Evolutionary conservation across 2,113 vertebrate genomes (phyloP), one percentile per base, ranked within the genome.

Genomic region (Edolisoma coerulescens): DNA sequence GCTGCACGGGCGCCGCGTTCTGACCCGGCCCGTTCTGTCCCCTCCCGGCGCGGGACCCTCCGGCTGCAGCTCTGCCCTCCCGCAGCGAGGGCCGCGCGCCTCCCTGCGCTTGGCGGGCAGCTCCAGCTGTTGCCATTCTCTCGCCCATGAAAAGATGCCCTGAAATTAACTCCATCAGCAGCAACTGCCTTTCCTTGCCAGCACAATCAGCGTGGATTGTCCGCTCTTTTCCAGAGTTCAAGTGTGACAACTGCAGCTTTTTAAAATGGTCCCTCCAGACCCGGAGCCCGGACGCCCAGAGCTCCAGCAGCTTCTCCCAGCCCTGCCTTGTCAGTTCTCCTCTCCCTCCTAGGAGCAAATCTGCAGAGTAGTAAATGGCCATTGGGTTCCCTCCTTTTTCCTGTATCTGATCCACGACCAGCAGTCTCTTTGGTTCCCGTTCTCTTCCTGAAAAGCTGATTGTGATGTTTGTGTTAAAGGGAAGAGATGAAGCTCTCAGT

Each of bases 181-280:
- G 96, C 75, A 35, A 68, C 64, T 56, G 54, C 87, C 83, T 96
- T 80, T 75, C 84, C 79, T 92, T 77, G 96, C 93, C 93, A 78
- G 81, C 93, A 71, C 95, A 97, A 88, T 97, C 96, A 94, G 94
- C 24, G 59, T 18, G 75, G 84, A 95, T 97, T 94, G 96, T 95
- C 91, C 78, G 4, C 95, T 96, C 97, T 95, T 88, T 84, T 86
- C 93, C 52, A 30, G 82, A 97, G 91, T 92, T 96, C 93, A 73
- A 68, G 76, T 73, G 93, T 94, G 93, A 93, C 37, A 41, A 57
- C 27, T 41, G 83, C 45, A 60, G 96, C 84, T 79, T 91, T 96
- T 91, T 49, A 4, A 61, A 83, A 33, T 16, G 10, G 60, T 53
- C 74, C 52, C 91, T 89, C 76, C 21, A 47, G 93, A 49, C 73